Base-by-base conservation (phyloP, 2,113 vertebrate species). In the Crotalus tigris region DNA sequence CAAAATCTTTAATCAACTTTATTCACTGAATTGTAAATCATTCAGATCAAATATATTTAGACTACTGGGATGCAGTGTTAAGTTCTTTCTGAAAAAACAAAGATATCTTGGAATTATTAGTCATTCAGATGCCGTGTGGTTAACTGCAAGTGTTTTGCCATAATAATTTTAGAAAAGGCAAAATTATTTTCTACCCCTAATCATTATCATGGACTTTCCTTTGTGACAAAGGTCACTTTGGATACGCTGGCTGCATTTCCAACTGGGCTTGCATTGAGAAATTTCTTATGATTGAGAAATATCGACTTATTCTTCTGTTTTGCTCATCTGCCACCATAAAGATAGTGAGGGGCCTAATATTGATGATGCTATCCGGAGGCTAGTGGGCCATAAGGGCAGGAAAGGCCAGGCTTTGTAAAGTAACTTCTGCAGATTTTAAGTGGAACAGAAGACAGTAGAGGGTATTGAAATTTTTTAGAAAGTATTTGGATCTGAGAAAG, bases 1-100 rank as follows among this genome's bases (percentile, higher is more conserved):
- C 46, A 88, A 49, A n/a, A 88, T 13, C 17, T 29, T 90, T 92
- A 88, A 92, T 92, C 89, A 94, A 94, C 57, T 88, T 89, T 92
- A 88, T 64, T n/a, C 87, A 54, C 44, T 88, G 11, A 61, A 46
- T 1, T 88, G 85, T 46, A 54, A 88, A 92, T 54, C 59, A 53
- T 33, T n/a, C 55, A 59, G 57, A 88, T 88, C 49, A 92, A 91
- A 92, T 61, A 46, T 85, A 88, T 91, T 94, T 91, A 88, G 87
- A 59, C 46, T 49, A n/a, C 87, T 88, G 89, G 87, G 89, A 53
- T 6, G 49, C 33, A 75, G 46, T 58, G 29, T 55, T 91, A 91
- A 89, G 29, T 15, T 86, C 81, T 69, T 94, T 92, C 64, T 90
- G 39, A 44, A 75, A 94, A 94, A 21, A 85, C 55, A 51, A 33